phyloP scores from a whole-genome alignment of 2,888 invertebrate species.

The Lathronympha strigana region DNA sequence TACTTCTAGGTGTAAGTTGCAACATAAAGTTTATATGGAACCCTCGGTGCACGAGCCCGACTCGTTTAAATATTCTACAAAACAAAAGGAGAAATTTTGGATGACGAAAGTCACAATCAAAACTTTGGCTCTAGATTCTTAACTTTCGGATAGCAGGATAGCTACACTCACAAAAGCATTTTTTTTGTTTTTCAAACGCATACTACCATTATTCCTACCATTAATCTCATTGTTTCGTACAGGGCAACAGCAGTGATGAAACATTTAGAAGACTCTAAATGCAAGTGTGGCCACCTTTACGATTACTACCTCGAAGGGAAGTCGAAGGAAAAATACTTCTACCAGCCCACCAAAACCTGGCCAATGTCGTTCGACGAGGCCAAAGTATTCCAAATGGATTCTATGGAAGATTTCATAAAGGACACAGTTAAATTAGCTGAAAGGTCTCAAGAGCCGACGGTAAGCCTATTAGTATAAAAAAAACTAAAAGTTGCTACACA shows the following conservation, averaged over 20 bases:
- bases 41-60: too few species aligned
- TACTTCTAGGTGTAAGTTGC: too few species aligned
- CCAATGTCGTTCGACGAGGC: slow-evolving; percentile 66
- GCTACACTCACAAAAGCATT: too few species aligned
- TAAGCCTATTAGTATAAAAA: slow-evolving; percentile 47
- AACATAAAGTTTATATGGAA: too few species aligned
- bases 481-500: too few species aligned
- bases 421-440: slow-evolving; percentile 62
- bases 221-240: slow-evolving; percentile 37
- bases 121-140: too few species aligned
- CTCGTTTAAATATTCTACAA: too few species aligned
- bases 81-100: too few species aligned
- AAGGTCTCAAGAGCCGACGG: slow-evolving; percentile 60
- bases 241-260: slow-evolving; percentile 65
- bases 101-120: too few species aligned
- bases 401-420: slow-evolving; percentile 70
- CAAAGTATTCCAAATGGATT: slow-evolving; percentile 69
- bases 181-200: too few species aligned
- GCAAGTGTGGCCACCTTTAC: slow-evolving; percentile 72
- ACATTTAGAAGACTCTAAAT: slow-evolving; percentile 62
- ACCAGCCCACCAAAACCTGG: slow-evolving; percentile 61
- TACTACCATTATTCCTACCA: too few species aligned
- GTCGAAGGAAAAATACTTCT: slow-evolving; percentile 63
- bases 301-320: slow-evolving; percentile 62
- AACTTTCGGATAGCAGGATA: too few species aligned